These are phyloP conservation scores for Dinomys branickii DNA, from an alignment of 2,113 vertebrate species.

Conservation along the genomic window DNA sequence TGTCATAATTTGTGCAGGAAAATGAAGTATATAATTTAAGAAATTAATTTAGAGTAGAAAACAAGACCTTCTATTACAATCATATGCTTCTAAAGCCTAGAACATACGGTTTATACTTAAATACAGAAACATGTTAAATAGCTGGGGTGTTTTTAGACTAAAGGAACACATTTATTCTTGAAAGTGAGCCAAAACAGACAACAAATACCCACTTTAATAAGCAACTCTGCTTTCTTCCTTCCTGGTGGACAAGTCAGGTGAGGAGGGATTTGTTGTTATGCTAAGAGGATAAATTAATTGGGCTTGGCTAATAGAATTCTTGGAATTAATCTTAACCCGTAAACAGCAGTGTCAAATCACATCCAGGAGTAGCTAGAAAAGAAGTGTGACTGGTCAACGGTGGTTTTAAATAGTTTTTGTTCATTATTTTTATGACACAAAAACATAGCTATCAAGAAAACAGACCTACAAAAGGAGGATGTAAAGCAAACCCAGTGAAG, in stretches of 20 bases:
- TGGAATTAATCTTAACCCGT: neutral
- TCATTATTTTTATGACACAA: neutral
- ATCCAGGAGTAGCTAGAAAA: conserved; percentile 11
- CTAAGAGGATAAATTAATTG: conserved; percentile 19
- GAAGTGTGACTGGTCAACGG: neutral
- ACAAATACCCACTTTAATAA: neutral
- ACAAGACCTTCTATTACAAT: conserved; percentile 13
- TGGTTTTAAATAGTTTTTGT: neutral
- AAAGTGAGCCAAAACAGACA: conserved; percentile 36
- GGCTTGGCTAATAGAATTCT: neutral
- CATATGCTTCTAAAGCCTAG: neutral
- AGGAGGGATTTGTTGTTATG: neutral
- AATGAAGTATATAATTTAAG: conserved; percentile 19
- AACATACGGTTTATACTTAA: neutral
- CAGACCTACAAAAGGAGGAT: neutral
- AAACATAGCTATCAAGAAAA: neutral
- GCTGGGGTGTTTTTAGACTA: neutral
- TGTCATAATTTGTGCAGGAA: conserved; percentile 14
- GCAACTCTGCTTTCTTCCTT: neutral
- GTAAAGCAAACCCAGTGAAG: neutral
- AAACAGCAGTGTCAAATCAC: neutral
- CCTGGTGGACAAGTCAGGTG: conserved; percentile 3
- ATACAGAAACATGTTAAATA: conserved; percentile 29
- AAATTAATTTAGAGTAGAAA: conserved; percentile 31
- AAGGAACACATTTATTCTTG: neutral